Evolutionary conservation across 2,888 invertebrate species (phyloP).

Genomic region (Lamproptera curius): DNA sequence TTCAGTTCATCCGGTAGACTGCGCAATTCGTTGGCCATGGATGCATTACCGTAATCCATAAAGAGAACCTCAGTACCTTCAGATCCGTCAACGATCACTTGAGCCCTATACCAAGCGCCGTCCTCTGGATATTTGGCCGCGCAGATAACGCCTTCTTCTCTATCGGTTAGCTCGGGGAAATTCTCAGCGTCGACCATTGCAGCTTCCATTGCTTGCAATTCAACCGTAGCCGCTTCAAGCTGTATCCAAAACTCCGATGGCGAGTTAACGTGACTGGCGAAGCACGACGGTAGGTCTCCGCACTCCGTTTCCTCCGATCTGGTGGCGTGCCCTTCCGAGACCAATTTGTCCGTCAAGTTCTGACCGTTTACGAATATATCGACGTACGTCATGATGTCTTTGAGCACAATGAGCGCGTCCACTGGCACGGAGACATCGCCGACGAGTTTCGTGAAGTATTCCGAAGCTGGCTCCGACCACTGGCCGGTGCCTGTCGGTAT

Average conservation of each 20-base stretch:
- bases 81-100: constrained; percentile 76
- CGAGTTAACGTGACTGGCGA: constrained; percentile 85
- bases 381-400: constrained; percentile 80
- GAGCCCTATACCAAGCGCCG: constrained; percentile 82
- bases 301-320: constrained; percentile 71
- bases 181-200: constrained; percentile 76
- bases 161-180: constrained; percentile 66
- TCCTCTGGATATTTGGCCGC: constrained; percentile 83
- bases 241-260: constrained; percentile 89
- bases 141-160: constrained; percentile 76
- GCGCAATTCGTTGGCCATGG: constrained; percentile 76
- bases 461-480: constrained; percentile 82
- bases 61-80: constrained; percentile 80
- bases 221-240: constrained; percentile 78
- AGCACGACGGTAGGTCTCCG: constrained; percentile 79
- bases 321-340: constrained; percentile 78
- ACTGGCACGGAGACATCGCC: constrained; percentile 71
- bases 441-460: constrained; percentile 70
- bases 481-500: constrained; percentile 80
- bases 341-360: constrained; percentile 80
- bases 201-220: constrained; percentile 78
- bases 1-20: constrained; percentile 80
- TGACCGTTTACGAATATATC: constrained; percentile 80
- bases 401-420: constrained; percentile 75
- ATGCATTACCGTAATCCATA: constrained; percentile 84